Evolutionary conservation across 2,113 vertebrate genomes (phyloP).

Genomic region (Corydoras sp.): DNA sequence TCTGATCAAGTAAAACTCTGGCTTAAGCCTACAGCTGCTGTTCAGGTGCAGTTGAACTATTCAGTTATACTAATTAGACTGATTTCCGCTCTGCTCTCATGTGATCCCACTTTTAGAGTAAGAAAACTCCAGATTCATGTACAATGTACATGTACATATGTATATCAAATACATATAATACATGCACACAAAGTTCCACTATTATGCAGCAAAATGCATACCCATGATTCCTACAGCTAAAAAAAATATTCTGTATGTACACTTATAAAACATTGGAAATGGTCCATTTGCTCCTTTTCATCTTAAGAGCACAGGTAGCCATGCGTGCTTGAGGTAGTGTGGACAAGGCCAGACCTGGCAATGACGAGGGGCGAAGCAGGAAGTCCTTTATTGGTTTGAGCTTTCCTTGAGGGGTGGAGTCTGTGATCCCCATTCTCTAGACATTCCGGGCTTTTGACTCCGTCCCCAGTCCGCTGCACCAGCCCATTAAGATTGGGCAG

Average conservation of each 20-base stretch:
- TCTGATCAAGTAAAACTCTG: not conserved
- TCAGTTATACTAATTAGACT: not conserved
- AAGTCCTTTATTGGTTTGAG: constrained; percentile 48
- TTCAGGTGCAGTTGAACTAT: constrained; percentile 30
- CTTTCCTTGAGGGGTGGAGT: constrained; percentile 54
- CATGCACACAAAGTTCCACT: constrained; percentile 9
- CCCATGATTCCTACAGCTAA: constrained; percentile 50
- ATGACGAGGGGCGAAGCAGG: constrained; percentile 51
- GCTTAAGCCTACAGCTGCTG: constrained; percentile 44
- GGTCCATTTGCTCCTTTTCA: constrained; percentile 26
- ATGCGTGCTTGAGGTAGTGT: constrained; percentile 74
- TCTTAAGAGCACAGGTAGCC: constrained; percentile 64
- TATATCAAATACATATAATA: constrained; percentile 20
- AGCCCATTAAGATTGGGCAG: constrained; percentile 54
- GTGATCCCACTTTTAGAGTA: constrained; percentile 18
- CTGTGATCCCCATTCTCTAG: constrained; percentile 64
- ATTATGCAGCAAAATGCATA: constrained; percentile 49
- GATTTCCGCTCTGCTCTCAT: not conserved
- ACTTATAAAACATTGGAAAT: constrained; percentile 51
- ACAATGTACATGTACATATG: constrained; percentile 34
- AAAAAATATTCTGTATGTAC: constrained; percentile 57
- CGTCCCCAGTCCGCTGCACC: constrained; percentile 32
- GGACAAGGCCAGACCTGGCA: constrained; percentile 64
- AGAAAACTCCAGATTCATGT: constrained; percentile 23
- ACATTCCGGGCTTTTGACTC: constrained; percentile 43